phyloP scores from a whole-genome alignment of 2,888 invertebrate species.

The Chouioia cunea region DNA sequence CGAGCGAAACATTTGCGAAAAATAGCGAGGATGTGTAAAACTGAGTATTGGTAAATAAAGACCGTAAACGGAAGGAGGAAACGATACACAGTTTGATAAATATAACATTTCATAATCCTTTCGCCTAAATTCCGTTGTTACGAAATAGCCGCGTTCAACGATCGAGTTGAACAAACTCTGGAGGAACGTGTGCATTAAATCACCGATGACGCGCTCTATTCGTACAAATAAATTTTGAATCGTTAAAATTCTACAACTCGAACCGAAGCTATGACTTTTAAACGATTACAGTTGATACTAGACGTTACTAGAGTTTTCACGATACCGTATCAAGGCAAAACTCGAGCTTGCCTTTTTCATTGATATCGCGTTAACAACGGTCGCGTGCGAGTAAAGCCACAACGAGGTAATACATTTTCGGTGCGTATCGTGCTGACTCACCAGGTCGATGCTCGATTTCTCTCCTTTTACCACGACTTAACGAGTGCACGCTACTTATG shows the following conservation, averaged over 20 bases:
- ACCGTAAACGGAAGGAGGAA: no score
- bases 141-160: background rate
- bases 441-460: conserved; percentile 44
- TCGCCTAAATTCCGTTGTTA: background rate
- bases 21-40: no score
- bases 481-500: no score
- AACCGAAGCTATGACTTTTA: no score
- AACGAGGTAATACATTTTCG: conserved; percentile 26
- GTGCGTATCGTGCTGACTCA: conserved; percentile 32
- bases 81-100: no score
- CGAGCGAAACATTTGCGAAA: no score
- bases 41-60: no score
- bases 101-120: no score
- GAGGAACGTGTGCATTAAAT: conserved; percentile 20
- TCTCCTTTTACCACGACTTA: conserved; percentile 18
- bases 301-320: conserved; percentile 1
- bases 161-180: conserved; percentile 25
- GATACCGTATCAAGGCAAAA: background rate
- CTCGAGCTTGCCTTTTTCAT: background rate
- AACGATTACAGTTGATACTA: conserved; percentile 18
- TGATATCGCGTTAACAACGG: background rate
- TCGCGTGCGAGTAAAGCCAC: conserved; percentile 6
- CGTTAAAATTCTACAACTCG: no score
- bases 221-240: no score
- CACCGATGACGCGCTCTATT: conserved; percentile 26